phyloP scores from a whole-genome alignment of 2,888 invertebrate species.

The Parapristionchus giblindavisi region DNA sequence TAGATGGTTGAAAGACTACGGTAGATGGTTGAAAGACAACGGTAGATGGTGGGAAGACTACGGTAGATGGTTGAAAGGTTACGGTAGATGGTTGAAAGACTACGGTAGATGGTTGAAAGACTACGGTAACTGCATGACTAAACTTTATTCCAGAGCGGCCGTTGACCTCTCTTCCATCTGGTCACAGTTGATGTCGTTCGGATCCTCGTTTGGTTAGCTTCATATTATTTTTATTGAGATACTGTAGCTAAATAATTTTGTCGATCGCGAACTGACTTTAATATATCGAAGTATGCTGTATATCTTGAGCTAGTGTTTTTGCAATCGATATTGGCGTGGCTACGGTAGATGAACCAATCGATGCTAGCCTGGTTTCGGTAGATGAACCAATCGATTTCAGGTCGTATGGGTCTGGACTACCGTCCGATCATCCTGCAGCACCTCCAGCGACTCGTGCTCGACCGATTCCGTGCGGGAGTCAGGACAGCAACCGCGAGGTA shows the following conservation, averaged over 20 bases:
- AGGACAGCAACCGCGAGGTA: conserved; percentile 49
- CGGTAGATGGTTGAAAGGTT: background rate
- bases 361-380: no score
- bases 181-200: conserved; percentile 64
- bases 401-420: conserved; percentile 68
- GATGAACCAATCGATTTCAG: no score
- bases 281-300: no score
- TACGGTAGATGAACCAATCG: no score
- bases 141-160: conserved; percentile 44
- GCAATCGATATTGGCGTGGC: no score
- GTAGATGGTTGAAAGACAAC: background rate
- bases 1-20: background rate
- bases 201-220: conserved; percentile 59
- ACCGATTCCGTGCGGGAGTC: conserved; percentile 55
- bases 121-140: no score
- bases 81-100: background rate
- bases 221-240: background rate
- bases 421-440: conserved; percentile 58
- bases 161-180: conserved; percentile 63
- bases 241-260: no score
- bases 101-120: background rate
- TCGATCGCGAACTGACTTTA: no score
- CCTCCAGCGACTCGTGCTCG: conserved; percentile 54
- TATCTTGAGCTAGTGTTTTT: no score
- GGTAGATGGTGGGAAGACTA: background rate